Conservation (phyloP, 37 sponge, comb jelly and placozoan species). For the Beroe forskalii region DNA sequence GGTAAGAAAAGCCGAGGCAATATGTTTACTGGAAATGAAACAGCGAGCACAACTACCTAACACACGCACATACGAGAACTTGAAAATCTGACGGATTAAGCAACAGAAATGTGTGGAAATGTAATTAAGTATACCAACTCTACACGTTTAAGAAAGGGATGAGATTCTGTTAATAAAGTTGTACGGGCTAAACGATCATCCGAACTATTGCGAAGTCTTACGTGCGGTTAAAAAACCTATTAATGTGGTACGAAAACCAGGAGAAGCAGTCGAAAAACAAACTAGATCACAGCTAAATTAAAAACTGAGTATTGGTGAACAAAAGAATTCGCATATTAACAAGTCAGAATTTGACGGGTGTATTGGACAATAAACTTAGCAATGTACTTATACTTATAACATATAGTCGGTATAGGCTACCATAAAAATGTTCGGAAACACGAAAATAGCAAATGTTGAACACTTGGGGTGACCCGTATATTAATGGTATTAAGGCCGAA, state of each 20-base stretch:
- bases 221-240: too few relatives aligned
- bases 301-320: background rate
- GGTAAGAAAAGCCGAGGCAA: too few relatives aligned
- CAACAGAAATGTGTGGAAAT: background rate
- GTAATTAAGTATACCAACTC: background rate
- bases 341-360: background rate
- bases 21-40: too few relatives aligned
- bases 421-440: background rate
- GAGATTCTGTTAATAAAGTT: background rate
- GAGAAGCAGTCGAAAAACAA: too few relatives aligned
- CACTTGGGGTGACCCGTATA: too few relatives aligned
- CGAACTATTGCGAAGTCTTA: too few relatives aligned
- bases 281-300: background rate
- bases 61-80: too few relatives aligned
- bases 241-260: too few relatives aligned
- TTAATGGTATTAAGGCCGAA: too few relatives aligned
- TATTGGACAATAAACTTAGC: background rate
- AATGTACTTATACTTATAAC: background rate
- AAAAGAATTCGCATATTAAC: background rate
- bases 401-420: background rate
- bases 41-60: too few relatives aligned
- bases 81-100: background rate
- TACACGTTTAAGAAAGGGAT: background rate
- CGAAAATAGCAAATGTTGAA: background rate
- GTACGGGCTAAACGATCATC: too few relatives aligned